Evolutionary conservation across 2,113 vertebrate genomes (phyloP).

Genomic region (Nannobrachium achirus): DNA sequence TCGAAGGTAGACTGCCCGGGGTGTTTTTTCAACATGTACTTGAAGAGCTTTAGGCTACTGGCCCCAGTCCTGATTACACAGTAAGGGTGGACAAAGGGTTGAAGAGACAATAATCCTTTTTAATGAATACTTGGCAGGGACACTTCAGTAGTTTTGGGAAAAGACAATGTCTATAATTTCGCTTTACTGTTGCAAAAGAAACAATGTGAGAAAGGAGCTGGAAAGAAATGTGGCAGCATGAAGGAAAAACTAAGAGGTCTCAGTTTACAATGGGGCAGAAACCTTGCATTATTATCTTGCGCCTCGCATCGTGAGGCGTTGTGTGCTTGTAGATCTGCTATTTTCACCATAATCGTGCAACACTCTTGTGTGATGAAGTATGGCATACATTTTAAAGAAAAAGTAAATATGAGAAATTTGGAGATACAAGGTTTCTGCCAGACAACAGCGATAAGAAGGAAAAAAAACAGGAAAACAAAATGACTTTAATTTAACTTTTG

Average conservation of each 20-base stretch:
- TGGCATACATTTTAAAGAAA: too few species aligned
- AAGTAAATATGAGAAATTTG: too few species aligned
- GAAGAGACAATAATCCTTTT: neutral
- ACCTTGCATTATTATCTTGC: too few species aligned
- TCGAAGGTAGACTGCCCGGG: neutral
- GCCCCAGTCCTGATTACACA: neutral
- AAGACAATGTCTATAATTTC: neutral
- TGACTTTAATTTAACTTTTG: neutral
- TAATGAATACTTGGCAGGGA: neutral
- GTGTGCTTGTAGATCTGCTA: too few species aligned
- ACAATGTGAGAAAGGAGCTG: neutral
- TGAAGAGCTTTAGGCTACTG: neutral
- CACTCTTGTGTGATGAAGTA: too few species aligned
- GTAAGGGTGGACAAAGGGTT: neutral
- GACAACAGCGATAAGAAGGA: neutral
- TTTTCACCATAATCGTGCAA: too few species aligned
- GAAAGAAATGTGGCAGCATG: neutral
- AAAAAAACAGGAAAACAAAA: constrained; percentile 2
- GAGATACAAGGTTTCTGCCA: too few species aligned
- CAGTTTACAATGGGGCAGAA: neutral
- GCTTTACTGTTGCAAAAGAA: neutral
- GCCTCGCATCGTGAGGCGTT: too few species aligned
- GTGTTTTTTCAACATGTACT: neutral
- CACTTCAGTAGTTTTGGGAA: neutral
- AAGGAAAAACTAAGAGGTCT: neutral